A percentile compares a stretch with the other conserved stretches of the same genome.
These are phyloP conservation scores for Ailuropoda melanoleuca DNA, from an alignment of 2,113 vertebrate genomes.

Conservation along the genomic window DNA sequence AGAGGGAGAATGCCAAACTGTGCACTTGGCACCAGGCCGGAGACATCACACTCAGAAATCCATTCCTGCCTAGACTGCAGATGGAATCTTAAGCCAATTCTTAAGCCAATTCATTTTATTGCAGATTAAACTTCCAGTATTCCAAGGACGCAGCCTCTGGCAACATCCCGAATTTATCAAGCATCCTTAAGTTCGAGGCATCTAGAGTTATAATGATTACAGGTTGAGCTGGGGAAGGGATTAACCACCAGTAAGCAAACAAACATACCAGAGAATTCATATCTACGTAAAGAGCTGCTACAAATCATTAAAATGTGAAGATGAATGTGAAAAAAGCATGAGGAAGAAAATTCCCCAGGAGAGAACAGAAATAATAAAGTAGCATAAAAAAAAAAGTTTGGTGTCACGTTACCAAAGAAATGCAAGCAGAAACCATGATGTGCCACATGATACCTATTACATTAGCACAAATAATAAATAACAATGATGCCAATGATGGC, in stretches of 20 bases:
- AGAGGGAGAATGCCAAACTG: neutral
- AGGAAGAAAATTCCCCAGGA: neutral
- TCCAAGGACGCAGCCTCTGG: conserved; percentile 21
- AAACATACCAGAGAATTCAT: neutral
- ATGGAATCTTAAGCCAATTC: neutral
- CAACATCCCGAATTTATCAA: neutral
- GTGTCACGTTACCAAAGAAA: neutral
- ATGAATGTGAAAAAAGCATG: neutral
- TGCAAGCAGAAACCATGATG: neutral
- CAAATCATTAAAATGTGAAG: neutral
- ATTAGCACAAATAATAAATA: neutral
- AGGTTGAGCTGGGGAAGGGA: neutral
- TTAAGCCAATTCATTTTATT: conserved; percentile 48
- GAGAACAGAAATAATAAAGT: neutral
- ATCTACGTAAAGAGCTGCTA: neutral
- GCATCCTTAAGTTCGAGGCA: neutral
- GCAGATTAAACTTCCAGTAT: conserved; percentile 51
- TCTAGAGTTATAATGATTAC: neutral
- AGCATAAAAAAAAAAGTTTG: neutral
- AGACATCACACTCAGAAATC: neutral
- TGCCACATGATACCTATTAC: neutral
- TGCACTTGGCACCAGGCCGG: neutral
- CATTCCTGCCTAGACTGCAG: neutral
- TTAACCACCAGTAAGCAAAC: neutral
- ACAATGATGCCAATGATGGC: neutral